These are phyloP conservation scores for Sinelater perroti DNA, from an alignment of 2,888 invertebrate genomes.

Conservation along the genomic window DNA sequence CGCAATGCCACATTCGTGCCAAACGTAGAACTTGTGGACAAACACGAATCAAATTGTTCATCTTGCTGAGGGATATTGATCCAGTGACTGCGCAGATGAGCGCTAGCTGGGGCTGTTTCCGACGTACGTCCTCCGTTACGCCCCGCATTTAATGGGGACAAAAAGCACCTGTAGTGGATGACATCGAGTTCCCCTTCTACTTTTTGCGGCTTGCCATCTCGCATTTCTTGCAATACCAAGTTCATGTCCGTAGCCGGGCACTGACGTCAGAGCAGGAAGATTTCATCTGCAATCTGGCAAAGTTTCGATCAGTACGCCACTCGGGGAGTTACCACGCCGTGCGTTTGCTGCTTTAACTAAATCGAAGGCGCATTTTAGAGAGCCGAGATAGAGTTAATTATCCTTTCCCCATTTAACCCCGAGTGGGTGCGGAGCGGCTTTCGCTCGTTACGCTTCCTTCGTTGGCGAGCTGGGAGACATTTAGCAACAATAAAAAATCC, in stretches of 20 bases:
- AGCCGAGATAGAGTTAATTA: not conserved
- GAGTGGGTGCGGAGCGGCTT: too few relatives aligned
- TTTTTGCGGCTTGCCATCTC: slow-evolving; percentile 6
- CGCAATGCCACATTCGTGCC: slow-evolving; percentile 1
- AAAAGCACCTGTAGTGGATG: slow-evolving; percentile 26
- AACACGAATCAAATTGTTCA: slow-evolving; percentile 21
- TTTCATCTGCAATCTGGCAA: slow-evolving; percentile 5
- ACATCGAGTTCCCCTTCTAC: slow-evolving; percentile 9
- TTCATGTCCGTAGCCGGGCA: too few relatives aligned
- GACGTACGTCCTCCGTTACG: slow-evolving; percentile 29
- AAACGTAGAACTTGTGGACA: slow-evolving; percentile 11
- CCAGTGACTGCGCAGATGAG: slow-evolving; percentile 33
- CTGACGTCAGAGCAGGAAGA: slow-evolving; percentile 9
- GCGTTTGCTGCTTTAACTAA: slow-evolving; percentile 4
- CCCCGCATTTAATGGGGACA: slow-evolving; percentile 25
- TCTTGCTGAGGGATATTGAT: slow-evolving; percentile 34
- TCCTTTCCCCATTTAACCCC: too few relatives aligned
- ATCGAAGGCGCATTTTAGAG: not conserved
- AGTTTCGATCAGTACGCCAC: slow-evolving; percentile 1
- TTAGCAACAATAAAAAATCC: too few relatives aligned
- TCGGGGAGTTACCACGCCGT: slow-evolving; percentile 1
- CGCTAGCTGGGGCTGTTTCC: slow-evolving; percentile 1
- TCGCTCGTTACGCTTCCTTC: too few relatives aligned
- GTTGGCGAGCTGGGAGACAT: too few relatives aligned
- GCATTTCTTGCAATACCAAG: slow-evolving; percentile 15